phyloP scores from a whole-genome alignment of 2,888 invertebrate species.

The Aphidoletes aphidimyza region DNA sequence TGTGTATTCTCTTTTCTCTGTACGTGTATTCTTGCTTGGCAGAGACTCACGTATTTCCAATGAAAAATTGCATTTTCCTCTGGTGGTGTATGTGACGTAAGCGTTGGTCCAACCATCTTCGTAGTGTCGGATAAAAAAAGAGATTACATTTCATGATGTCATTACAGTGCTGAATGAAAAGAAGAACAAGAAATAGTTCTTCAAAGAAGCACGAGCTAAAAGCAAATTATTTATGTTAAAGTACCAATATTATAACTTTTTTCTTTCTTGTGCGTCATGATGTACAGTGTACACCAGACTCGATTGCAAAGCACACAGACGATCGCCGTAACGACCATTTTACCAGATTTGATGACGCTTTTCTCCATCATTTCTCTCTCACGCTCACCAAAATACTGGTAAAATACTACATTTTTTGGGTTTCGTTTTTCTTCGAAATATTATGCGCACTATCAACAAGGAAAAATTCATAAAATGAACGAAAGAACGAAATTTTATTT shows the following conservation, averaged over 20 bases:
- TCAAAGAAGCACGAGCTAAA: too few species aligned
- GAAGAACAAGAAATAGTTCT: not conserved
- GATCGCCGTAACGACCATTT: not conserved
- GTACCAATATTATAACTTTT: conserved; percentile 20
- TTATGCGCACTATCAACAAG: not conserved
- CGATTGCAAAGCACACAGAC: not conserved
- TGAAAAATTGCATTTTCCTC: not conserved
- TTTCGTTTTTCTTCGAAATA: too few species aligned
- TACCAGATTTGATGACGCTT: conserved; percentile 14
- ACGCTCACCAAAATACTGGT: not conserved
- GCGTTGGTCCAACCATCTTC: too few species aligned
- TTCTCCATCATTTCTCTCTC: not conserved
- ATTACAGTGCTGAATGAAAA: not conserved
- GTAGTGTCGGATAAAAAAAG: not conserved
- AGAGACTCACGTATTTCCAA: not conserved
- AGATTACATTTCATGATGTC: conserved; percentile 25
- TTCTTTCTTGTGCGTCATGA: not conserved
- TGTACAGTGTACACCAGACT: too few species aligned
- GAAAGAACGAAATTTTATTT: not conserved
- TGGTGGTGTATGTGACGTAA: not conserved
- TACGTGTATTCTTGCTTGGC: too few species aligned
- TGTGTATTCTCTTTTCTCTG: not conserved
- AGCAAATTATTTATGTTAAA: conserved; percentile 27
- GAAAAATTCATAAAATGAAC: conserved; percentile 5
- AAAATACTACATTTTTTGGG: not conserved